A percentile compares a stretch with the other conserved stretches of the same genome.
phyloP scores from a whole-genome alignment of 2,888 invertebrate species.

The Trypoxylon attenuatum region DNA sequence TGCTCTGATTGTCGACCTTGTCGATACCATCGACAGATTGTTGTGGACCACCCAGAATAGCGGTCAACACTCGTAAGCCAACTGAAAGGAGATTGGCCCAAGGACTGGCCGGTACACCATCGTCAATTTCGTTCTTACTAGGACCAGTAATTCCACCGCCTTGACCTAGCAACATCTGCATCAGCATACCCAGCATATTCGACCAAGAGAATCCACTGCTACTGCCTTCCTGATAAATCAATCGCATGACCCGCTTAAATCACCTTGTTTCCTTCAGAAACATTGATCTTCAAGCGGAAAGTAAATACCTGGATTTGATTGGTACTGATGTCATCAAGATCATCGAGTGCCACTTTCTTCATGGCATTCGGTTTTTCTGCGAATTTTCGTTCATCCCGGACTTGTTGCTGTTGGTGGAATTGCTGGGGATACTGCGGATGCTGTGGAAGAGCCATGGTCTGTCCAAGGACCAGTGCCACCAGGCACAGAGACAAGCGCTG shows the following conservation, averaged over 20 bases:
- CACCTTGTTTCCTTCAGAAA: not conserved
- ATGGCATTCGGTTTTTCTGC: conserved; percentile 92
- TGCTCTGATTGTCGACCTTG: conserved; percentile 89
- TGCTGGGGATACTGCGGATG: conserved; percentile 68
- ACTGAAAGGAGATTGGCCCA: conserved; percentile 92
- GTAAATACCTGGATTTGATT: conserved; percentile 83
- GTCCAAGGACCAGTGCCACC: conserved; percentile 77
- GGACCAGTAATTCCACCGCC: conserved; percentile 81
- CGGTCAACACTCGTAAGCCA: conserved; percentile 89
- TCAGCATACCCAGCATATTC: conserved; percentile 88
- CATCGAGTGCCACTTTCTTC: conserved; percentile 90
- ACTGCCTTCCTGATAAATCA: conserved; percentile 74
- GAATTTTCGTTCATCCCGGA: conserved; percentile 84
- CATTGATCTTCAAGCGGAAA: not conserved
- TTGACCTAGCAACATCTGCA: conserved; percentile 90
- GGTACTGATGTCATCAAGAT: conserved; percentile 87
- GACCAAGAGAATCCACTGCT: conserved; percentile 89
- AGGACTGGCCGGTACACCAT: conserved; percentile 83
- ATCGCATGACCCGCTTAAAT: no score
- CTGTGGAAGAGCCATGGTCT: conserved; percentile 67
- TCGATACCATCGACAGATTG: conserved; percentile 88
- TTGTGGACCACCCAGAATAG: conserved; percentile 85
- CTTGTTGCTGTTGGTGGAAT: conserved; percentile 61
- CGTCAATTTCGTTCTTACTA: conserved; percentile 87
- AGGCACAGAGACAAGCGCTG: conserved; percentile 83